Base-by-base conservation (phyloP, 2,797 vertebrate genomes). In the Helarctos malayanus region DNA sequence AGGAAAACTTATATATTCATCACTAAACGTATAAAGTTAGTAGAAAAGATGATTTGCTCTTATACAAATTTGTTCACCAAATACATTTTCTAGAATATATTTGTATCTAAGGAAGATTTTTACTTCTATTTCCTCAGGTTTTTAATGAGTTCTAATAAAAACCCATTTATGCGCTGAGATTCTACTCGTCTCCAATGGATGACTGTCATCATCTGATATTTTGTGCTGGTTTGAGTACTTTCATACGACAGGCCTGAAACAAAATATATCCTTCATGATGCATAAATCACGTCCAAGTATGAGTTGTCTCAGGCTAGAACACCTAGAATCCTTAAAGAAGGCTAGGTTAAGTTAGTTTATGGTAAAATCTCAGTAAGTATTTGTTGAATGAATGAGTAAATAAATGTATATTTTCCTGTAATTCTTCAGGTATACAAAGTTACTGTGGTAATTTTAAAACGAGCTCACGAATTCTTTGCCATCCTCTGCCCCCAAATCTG, bases 21-120 rank as follows among this genome's bases (percentile, higher is more conserved):
- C 75, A 54, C 56, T 86, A 25, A 83, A 88, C 45, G 7, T 78
- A 41, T 89, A 76, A 76, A 75, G 21, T 49, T 82, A 32, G 25
- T 89, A 88, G 59, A 82, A 91, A 82, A 91, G n/a, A 38, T 57
- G 23, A 87, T 87, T 86, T 82, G 6, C 49, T 38, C 91, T 87
- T 94, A 69, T 2, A 88, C n/a, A 56, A 49, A 52, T 69, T 59
- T 86, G 29, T 47, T 59, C 41, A 65, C 65, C 71, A 81, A 73
- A 35, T 91, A 91, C 41, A 13, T 92, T 88, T 80, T 91, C 52
- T 59, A 68, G 15, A 84, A 54, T 87, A 57, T 76, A n/a, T 79
- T 76, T 85, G 11, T 86, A 49, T 76, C 7, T 32, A 52, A 75
- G 32, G 27, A 49, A 45, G n/a, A 91, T 73, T 91, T 76, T 65